Conservation (phyloP, 1,140 invertebrate genomes). For the Drosophila fuyamai region DNA sequence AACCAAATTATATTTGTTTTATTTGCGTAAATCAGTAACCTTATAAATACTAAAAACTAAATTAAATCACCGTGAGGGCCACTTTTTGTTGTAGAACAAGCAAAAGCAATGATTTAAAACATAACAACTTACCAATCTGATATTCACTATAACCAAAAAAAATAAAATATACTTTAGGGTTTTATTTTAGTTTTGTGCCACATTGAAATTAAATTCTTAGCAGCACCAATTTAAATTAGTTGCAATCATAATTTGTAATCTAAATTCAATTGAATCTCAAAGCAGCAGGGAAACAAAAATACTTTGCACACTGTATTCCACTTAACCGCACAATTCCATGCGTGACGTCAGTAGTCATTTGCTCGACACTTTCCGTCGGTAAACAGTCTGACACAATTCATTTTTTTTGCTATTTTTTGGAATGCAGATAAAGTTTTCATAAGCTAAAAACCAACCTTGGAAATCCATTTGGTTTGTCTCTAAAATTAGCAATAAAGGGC, state of each 20-base stretch:
- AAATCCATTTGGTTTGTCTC: constrained; percentile 16
- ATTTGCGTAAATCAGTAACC: too few relatives aligned
- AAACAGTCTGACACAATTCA: constrained; percentile 16
- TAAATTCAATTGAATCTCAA: constrained; percentile 5
- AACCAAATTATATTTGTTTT: too few relatives aligned
- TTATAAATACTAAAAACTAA: too few relatives aligned
- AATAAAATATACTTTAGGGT: too few relatives aligned
- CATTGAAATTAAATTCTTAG: not conserved
- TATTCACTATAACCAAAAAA: too few relatives aligned
- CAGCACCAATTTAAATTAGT: not conserved
- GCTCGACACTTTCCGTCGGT: constrained; percentile 1
- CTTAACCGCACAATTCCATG: not conserved
- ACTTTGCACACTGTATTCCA: not conserved
- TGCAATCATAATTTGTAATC: constrained; percentile 5
- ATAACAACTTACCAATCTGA: too few relatives aligned
- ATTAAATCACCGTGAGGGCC: too few relatives aligned
- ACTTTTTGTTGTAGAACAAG: too few relatives aligned
- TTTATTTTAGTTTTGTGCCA: too few relatives aligned
- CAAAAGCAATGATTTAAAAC: too few relatives aligned
- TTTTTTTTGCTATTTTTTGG: not conserved
- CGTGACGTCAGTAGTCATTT: constrained; percentile 22
- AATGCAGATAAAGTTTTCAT: constrained; percentile 40
- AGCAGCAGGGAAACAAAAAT: not conserved
- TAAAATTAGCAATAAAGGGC: constrained; percentile 34
- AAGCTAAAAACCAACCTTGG: constrained; percentile 17